Conservation (phyloP, 2,888 invertebrate species). For the Acronicta psi region DNA sequence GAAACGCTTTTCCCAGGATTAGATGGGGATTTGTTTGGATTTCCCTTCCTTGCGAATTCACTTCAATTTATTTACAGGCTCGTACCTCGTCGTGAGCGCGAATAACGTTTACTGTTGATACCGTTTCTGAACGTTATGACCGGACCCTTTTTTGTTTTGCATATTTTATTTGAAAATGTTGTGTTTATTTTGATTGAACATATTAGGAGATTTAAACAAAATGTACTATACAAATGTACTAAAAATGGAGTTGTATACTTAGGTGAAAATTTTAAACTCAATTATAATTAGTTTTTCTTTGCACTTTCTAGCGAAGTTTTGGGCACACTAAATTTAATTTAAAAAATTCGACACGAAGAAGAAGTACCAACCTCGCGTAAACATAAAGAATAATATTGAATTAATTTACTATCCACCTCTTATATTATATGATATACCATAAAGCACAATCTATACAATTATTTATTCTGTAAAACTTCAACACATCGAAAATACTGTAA, state of each 20-base stretch:
- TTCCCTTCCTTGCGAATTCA: conserved; percentile 78
- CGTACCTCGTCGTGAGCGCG: conserved; percentile 55
- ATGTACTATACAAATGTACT: no score
- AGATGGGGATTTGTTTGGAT: conserved; percentile 84
- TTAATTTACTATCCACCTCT: no score
- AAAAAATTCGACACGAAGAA: no score
- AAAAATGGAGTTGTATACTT: no score
- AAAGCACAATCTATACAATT: neutral
- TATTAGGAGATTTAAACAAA: conserved; percentile 8
- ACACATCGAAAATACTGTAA: neutral
- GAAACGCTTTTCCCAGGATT: conserved; percentile 81
- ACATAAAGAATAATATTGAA: neutral
- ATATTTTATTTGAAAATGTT: conserved; percentile 48
- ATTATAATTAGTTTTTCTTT: neutral
- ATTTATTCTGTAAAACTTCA: no score
- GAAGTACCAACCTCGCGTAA: no score
- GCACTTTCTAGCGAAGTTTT: neutral
- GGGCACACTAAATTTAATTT: no score
- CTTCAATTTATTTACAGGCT: conserved; percentile 83
- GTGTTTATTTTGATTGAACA: conserved; percentile 25
- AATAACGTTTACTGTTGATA: conserved; percentile 69
- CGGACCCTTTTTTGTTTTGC: conserved; percentile 52
- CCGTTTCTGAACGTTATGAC: conserved; percentile 55
- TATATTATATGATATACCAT: no score
- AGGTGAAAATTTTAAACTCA: no score